phyloP scores from a whole-genome alignment of 2,797 vertebrate genomes.

The Ambastaia sidthimunki region DNA sequence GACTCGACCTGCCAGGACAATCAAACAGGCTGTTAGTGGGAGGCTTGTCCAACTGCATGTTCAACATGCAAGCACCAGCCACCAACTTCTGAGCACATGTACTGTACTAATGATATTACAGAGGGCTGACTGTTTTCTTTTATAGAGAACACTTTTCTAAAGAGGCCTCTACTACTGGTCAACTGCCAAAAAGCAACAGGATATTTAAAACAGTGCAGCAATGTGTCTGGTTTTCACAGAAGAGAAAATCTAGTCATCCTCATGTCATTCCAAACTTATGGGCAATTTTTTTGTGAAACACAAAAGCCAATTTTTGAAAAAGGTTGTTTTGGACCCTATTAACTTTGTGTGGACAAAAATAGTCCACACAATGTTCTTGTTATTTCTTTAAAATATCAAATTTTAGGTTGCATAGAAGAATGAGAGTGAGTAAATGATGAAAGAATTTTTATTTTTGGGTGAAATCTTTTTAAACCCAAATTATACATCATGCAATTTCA shows the following conservation, averaged over 20 bases:
- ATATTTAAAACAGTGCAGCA: background rate
- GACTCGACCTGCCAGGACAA: slow-evolving; percentile 82
- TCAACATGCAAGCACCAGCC: background rate
- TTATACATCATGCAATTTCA: too few relatives aligned
- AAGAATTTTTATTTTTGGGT: background rate
- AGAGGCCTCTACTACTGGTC: background rate
- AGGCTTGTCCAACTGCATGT: slow-evolving; percentile 10
- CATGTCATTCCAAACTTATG: background rate
- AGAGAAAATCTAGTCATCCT: background rate
- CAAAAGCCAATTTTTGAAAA: too few relatives aligned
- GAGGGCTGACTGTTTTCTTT: slow-evolving; percentile 43
- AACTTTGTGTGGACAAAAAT: too few relatives aligned
- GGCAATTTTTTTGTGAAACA: too few relatives aligned
- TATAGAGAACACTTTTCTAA: background rate
- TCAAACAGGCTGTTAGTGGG: slow-evolving; percentile 63
- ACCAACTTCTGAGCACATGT: slow-evolving; percentile 1
- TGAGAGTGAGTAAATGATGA: background rate
- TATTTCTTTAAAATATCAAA: background rate
- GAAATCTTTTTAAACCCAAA: too few relatives aligned
- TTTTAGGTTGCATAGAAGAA: background rate
- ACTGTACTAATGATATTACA: slow-evolving; percentile 39
- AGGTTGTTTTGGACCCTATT: too few relatives aligned
- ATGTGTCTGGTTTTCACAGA: background rate
- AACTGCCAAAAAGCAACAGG: background rate
- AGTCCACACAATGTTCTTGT: too few relatives aligned